Conservation (phyloP, 2,797 vertebrate genomes). For the Steatocranus sp. region DNA sequence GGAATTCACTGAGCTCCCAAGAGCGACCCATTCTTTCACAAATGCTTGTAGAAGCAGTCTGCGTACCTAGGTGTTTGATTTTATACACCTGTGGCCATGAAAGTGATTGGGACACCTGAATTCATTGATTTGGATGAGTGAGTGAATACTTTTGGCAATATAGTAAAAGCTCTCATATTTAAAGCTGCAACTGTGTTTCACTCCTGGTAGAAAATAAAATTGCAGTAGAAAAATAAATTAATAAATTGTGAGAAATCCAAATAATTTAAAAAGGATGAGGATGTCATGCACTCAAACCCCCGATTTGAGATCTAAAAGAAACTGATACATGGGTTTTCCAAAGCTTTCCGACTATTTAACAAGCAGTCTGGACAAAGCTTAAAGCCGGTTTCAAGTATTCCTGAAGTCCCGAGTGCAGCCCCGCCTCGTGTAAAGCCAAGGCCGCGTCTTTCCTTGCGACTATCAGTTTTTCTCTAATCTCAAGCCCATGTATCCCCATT, state of each 20-base stretch:
- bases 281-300: neutral
- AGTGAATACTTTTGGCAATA: neutral
- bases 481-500: neutral
- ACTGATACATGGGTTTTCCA: neutral
- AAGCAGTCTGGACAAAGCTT: neutral
- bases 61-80: accelerated
- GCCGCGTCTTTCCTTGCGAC: neutral
- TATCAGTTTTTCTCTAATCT: conserved; percentile 3
- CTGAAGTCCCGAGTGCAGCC: neutral
- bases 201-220: neutral
- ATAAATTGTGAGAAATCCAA: neutral
- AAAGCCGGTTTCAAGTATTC: neutral
- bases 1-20: neutral
- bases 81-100: neutral
- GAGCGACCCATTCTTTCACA: accelerated
- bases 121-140: neutral
- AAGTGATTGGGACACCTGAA: neutral
- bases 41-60: neutral
- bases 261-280: neutral
- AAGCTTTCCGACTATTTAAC: neutral
- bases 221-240: neutral
- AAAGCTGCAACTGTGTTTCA: neutral
- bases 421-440: neutral
- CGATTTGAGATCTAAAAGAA: neutral
- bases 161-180: neutral